A percentile compares a stretch with the other conserved stretches of the same genome.
These are phyloP conservation scores for Muntiacus reevesi DNA, from an alignment of 2,113 vertebrate genomes.

Conservation along the genomic window DNA sequence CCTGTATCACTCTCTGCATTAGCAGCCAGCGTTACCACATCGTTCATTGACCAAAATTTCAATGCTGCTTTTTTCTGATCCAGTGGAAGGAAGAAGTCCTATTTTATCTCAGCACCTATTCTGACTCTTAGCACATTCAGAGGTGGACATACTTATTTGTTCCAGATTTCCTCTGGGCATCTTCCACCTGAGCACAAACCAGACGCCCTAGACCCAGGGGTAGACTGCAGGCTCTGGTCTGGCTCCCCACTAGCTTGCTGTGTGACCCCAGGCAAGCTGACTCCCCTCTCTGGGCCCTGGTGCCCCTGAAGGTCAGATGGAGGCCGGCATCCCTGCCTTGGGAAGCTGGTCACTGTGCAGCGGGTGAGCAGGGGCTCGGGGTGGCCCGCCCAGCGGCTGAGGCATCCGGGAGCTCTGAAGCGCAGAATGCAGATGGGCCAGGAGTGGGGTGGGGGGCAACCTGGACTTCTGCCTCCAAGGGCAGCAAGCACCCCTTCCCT, in stretches of 20 bases:
- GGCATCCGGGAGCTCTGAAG: neutral
- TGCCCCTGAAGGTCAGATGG: neutral
- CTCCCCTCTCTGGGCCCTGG: neutral
- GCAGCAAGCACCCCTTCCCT: neutral
- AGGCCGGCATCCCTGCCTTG: neutral
- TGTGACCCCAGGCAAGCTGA: neutral
- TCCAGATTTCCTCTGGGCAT: neutral
- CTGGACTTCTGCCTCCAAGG: rapidly evolving
- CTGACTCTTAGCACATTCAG: neutral
- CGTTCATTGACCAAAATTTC: rapidly evolving
- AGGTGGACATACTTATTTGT: rapidly evolving
- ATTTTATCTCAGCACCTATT: rapidly evolving
- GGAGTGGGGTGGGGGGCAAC: neutral
- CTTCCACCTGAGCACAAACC: too few species aligned
- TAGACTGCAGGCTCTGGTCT: neutral
- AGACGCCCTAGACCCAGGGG: rapidly evolving
- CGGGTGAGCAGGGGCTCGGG: neutral
- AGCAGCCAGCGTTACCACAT: rapidly evolving
- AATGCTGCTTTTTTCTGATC: neutral
- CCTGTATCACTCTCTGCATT: rapidly evolving
- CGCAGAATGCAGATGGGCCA: neutral
- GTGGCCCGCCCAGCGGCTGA: rapidly evolving
- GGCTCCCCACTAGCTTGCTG: rapidly evolving
- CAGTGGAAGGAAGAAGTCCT: rapidly evolving
- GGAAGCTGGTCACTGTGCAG: rapidly evolving